Evolutionary conservation across 2,888 invertebrate species (phyloP), one percentile per base, ranked within the genome.

Genomic region (Coenonympha arcania): DNA sequence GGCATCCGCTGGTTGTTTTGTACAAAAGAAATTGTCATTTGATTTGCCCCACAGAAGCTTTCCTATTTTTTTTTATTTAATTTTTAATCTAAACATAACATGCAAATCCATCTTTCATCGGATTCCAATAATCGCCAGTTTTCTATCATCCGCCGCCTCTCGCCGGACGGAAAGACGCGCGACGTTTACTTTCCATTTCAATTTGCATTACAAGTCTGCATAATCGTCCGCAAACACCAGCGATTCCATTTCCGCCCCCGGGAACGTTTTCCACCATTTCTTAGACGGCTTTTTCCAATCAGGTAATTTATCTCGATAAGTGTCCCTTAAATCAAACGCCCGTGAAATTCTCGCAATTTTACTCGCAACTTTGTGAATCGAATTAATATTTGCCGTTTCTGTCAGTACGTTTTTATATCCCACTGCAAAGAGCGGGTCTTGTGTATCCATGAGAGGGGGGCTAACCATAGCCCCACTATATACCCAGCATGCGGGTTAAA

Each of bases 181-280:
- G 15, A 46, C 43, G 52, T 59, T 57, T 54, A 50, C 57, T 54
- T 55, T 56, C 54, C 28, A 58, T 57, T 59, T 58, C 57, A 53
- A 59, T 59, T 59, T 58, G 50, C 56, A 44, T 53, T 44, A 48
- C 46, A 37, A 52, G 52, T 33, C 45, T 48, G 37, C 46, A 47
- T 52, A 59, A 50, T 59, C 57, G 52, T 55, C 52, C 34, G 41
- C 46, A 50, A 59, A 56, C 44, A 49, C 49, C 40, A 24, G 41
- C 50, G 52, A 57, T 55, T 56, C 49, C 52, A 57, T 60, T 57
- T 52, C 58, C 57, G 40, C 40, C 36, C 37, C 37, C 22, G 22
- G 22, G 20, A 8, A 5, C 13, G 22, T 13, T 37, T 37, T 37
- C 37, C 37, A 37, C 22, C 22, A 8, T 6, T 37, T 8, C 37